A percentile compares a stretch with the other conserved stretches of the same genome.
phyloP scores from a whole-genome alignment of 2,888 invertebrate species.

The Brachylomia viminalis region DNA sequence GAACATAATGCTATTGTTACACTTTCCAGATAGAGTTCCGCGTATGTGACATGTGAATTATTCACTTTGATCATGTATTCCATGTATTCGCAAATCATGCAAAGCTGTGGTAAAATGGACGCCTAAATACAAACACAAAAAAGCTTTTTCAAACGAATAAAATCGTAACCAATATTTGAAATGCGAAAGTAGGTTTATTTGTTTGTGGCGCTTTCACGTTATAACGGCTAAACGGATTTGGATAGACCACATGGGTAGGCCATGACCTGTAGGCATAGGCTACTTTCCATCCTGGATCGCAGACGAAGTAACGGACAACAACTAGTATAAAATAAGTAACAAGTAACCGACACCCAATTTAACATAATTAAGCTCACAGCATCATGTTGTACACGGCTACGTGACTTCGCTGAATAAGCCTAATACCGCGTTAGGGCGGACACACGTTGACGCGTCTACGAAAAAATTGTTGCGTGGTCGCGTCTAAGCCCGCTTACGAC shows the following conservation, averaged over 20 bases:
- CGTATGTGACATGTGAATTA: neutral
- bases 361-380: constrained; percentile 28
- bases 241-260: no score
- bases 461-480: neutral
- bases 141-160: constrained; percentile 8
- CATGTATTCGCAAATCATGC: neutral
- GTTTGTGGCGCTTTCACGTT: no score
- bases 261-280: no score
- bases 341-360: constrained; percentile 20
- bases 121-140: neutral
- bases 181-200: no score
- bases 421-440: constrained; percentile 19
- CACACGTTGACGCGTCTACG: neutral
- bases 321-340: constrained; percentile 10
- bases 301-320: no score
- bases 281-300: no score
- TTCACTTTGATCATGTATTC: no score
- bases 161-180: no score
- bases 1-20: no score
- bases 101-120: no score
- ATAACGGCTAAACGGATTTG: no score
- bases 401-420: constrained; percentile 36
- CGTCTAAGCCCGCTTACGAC: neutral
- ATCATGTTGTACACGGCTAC: constrained; percentile 15
- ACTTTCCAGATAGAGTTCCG: no score